phyloP scores from a whole-genome alignment of 64 coral and sea anemone species.

The Stichodactyla helianthus region DNA sequence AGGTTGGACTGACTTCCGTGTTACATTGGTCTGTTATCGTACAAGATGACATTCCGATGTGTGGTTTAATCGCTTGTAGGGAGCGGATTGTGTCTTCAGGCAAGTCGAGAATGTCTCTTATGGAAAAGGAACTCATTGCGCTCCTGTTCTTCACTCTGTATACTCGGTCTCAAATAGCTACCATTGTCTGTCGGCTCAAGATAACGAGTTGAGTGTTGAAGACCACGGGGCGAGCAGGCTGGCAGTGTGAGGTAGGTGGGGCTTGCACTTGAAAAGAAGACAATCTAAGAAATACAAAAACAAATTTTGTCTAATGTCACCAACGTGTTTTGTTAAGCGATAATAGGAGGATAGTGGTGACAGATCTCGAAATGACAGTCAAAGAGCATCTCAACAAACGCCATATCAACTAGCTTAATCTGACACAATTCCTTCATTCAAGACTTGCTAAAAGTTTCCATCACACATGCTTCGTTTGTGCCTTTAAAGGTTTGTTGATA shows the following conservation, averaged over 20 bases:
- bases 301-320: constrained; percentile 57
- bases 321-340: constrained; percentile 62
- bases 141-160: constrained; percentile 43
- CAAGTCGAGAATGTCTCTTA: constrained; percentile 74
- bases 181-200: constrained; percentile 48
- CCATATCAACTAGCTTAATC: constrained; percentile 50
- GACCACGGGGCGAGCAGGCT: constrained; percentile 51
- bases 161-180: constrained; percentile 50
- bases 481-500: constrained; percentile 44
- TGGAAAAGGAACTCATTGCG: constrained; percentile 63
- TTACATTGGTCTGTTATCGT: constrained; percentile 9
- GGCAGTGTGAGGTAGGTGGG: constrained; percentile 37
- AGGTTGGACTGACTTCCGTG: not conserved
- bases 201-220: constrained; percentile 43
- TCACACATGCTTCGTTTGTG: constrained; percentile 55
- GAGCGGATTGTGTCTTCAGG: constrained; percentile 59
- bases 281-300: constrained; percentile 61
- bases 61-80: constrained; percentile 32
- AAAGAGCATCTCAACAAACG: constrained; percentile 33
- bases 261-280: constrained; percentile 59
- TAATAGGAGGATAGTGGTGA: constrained; percentile 33
- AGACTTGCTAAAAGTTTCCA: constrained; percentile 28
- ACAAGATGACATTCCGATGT: not conserved
- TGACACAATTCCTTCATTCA: constrained; percentile 46
- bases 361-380: constrained; percentile 50